phyloP scores from a whole-genome alignment of 2,113 vertebrate genomes.

The Ondatra zibethicus region DNA sequence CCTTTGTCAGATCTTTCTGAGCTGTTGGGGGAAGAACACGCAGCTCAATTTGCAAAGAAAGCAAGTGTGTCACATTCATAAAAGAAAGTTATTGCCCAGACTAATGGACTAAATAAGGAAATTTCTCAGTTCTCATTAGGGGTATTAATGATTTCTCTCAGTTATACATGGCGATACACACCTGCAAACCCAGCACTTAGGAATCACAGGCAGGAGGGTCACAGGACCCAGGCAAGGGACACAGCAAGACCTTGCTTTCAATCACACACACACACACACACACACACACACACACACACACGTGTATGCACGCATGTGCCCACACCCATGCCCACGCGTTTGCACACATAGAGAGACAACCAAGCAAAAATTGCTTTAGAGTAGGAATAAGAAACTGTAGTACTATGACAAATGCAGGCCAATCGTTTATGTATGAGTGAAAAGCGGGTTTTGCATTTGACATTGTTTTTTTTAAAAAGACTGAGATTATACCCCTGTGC shows the following conservation, averaged over 20 bases:
- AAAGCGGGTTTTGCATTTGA: neutral
- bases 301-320: too few species aligned
- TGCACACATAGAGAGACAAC: neutral
- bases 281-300: too few species aligned
- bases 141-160: neutral
- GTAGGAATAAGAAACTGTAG: neutral
- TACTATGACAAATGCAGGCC: neutral
- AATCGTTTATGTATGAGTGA: neutral
- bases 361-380: neutral
- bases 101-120: neutral
- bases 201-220: too few species aligned
- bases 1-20: neutral
- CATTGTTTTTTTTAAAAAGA: too few species aligned
- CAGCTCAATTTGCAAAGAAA: constrained; percentile 11
- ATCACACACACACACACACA: too few species aligned
- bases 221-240: too few species aligned
- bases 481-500: too few species aligned
- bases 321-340: too few species aligned
- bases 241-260: too few species aligned
- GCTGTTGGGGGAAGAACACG: neutral
- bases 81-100: neutral
- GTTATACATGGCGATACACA: too few species aligned
- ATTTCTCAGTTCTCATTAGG: neutral
- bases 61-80: neutral
- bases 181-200: too few species aligned